Evolutionary conservation across 2,797 vertebrate species (phyloP).

Genomic region (Bufotes viridis): DNA sequence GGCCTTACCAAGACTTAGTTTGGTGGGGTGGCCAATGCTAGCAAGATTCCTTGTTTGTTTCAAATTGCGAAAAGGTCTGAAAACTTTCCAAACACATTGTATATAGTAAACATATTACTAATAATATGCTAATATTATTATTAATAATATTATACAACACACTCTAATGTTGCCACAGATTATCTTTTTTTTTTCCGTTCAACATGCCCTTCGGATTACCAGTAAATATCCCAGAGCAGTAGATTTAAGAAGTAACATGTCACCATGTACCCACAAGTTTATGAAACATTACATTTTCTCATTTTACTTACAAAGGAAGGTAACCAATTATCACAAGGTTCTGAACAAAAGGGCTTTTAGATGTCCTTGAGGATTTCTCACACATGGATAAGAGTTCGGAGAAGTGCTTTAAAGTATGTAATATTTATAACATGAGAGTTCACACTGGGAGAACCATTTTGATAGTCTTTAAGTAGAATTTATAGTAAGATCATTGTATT

Average conservation of each 20-base stretch:
- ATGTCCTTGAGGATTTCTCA: conserved; percentile 52
- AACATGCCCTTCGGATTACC: neutral
- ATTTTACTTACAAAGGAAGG: neutral
- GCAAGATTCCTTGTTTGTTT: no score
- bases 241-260: neutral
- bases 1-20: no score
- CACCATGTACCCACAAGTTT: neutral
- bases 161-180: neutral
- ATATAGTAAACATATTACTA: neutral
- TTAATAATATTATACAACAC: neutral
- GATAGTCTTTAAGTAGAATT: conserved; percentile 19
- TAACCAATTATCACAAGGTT: conserved; percentile 19
- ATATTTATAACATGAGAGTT: conserved; percentile 51
- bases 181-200: neutral
- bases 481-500: neutral
- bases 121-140: neutral
- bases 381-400: conserved; percentile 31
- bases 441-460: neutral
- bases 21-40: no score
- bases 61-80: no score
- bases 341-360: conserved; percentile 51
- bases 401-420: conserved; percentile 34
- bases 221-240: neutral
- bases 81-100: no score
- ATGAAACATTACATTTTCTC: neutral